Evolutionary conservation across 2,113 vertebrate genomes (phyloP).

Genomic region (Poicephalus gulielmi): DNA sequence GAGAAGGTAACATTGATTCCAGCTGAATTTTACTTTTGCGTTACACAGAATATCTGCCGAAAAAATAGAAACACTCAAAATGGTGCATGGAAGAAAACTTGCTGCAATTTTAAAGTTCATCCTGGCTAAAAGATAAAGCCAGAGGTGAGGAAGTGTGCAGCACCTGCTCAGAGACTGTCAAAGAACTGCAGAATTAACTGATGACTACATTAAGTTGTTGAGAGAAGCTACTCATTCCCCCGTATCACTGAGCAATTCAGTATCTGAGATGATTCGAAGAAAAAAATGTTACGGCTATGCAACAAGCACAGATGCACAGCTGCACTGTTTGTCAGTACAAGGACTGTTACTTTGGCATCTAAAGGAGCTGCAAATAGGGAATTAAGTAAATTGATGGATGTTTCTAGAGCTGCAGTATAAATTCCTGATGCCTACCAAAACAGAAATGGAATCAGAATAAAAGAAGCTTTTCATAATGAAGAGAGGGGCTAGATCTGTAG

Average conservation of each 20-base stretch:
- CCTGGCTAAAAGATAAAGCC: not conserved
- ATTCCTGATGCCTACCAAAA: not conserved
- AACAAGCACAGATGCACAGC: not conserved
- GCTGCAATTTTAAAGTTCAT: not conserved
- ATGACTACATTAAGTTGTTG: not conserved
- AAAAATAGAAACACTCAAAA: not conserved
- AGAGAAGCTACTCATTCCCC: not conserved
- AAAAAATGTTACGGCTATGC: not conserved
- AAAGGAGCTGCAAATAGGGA: not conserved
- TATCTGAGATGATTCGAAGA: not conserved
- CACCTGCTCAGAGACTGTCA: not conserved
- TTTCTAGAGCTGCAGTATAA: not conserved
- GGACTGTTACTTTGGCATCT: not conserved
- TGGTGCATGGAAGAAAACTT: not conserved
- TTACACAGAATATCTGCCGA: not conserved
- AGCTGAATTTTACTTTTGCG: not conserved
- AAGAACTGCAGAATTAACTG: not conserved
- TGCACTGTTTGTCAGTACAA: not conserved
- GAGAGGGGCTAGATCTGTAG: not conserved
- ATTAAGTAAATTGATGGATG: not conserved
- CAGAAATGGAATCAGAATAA: not conserved
- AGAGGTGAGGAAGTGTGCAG: not conserved
- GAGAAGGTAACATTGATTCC: not conserved
- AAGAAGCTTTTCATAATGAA: not conserved
- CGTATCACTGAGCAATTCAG: accelerated